Evolutionary conservation across 2,113 vertebrate genomes (phyloP).

Genomic region (Aythya baeri): DNA sequence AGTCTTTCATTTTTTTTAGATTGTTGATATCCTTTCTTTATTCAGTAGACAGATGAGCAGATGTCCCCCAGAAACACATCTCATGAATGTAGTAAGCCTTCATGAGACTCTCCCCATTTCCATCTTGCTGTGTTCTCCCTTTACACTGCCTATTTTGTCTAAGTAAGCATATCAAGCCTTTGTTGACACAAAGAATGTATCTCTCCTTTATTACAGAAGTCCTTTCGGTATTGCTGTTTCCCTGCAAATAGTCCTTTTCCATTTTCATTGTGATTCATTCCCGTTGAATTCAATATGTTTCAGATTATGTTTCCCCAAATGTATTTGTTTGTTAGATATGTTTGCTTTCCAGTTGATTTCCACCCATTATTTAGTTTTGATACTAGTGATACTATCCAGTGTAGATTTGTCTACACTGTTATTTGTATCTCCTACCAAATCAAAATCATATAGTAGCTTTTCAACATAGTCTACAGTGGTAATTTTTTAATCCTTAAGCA

Average conservation of each 20-base stretch:
- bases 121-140: neutral
- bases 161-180: neutral
- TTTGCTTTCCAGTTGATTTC: neutral
- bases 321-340: neutral
- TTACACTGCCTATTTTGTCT: neutral
- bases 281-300: neutral
- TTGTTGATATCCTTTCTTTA: neutral
- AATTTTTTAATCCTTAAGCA: neutral
- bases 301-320: neutral
- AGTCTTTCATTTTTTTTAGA: neutral
- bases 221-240: neutral
- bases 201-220: neutral
- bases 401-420: neutral
- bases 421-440: constrained; percentile 9
- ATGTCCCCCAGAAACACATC: neutral
- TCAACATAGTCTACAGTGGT: neutral
- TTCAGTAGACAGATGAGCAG: neutral
- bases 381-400: neutral
- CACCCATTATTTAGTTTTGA: neutral
- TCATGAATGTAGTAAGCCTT: neutral
- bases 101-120: neutral
- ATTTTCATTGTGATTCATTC: neutral
- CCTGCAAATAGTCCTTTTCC: neutral
- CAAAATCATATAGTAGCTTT: neutral
- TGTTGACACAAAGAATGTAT: neutral